Base-by-base conservation (phyloP, 2,888 invertebrate genomes). In the Dusona sp. region DNA sequence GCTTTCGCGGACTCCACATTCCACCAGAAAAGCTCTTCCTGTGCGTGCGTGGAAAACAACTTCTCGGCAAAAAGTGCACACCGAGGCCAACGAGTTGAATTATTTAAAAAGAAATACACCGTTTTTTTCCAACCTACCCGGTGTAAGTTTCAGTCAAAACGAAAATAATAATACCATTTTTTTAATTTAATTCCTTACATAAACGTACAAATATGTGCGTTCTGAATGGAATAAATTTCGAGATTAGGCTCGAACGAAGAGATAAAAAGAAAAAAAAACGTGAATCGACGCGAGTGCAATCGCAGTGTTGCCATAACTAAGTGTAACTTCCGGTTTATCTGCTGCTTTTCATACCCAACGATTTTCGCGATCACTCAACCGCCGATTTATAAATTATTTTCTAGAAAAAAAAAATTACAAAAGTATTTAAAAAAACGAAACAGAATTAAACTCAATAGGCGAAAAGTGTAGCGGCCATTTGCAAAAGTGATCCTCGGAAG, bases 1-100 rank as follows among this genome's bases (percentile, higher is more conserved):
- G 96, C 95, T 95, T 95, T 95, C 95, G 96, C 96, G 96, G 96
- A 96, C 96, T 96, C 96, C 96, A 96, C 96, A 96, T 96, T 96
- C 96, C 96, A 96, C 95, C 96, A 95, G 92, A 90, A 90, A 90
- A 90, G 90, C 90, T 90, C 89, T 89, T 90, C 89, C 88, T 85
- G 91, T 90, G 91, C 90, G 91, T 89, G 89, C 88, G 87, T 90
- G 75, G 87, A 91, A 87, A 83, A 87, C 87, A 89, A 89, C 88
- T 74, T 85, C 88, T 90, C 91, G 91, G 90, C 90, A 38, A 38
- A 57, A 87, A 88, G 86, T 89, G 90, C 89, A 61, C 89, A 61
- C 89, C 90, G 90, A 91, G 90, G 90, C 89, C 86, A 87, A 72
- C 85, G 79, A 77, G 51, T 38, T 19, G 57, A 38, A 85, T 11